A percentile compares a stretch with the other conserved stretches of the same genome.
phyloP scores from a whole-genome alignment of 1,140 invertebrate species.

The Sipha flava region DNA sequence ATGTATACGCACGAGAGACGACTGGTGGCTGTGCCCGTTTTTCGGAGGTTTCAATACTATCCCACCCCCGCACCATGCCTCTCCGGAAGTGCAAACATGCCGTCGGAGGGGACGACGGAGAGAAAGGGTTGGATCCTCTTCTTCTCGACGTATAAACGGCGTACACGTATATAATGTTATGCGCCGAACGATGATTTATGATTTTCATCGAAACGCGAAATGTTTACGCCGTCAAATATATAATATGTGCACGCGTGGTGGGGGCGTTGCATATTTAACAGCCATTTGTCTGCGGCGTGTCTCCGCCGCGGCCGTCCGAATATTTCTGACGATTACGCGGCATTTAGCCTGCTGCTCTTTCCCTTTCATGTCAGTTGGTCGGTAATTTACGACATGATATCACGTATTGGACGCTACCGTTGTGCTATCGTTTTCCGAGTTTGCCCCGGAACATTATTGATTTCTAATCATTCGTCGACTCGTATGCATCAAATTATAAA shows the following conservation, averaged over 20 bases:
- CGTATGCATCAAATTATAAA: too few species aligned
- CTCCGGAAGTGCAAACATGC: too few species aligned
- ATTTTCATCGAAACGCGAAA: not conserved
- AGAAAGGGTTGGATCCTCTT: too few species aligned
- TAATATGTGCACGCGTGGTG: not conserved
- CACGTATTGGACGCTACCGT: too few species aligned
- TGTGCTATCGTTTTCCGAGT: too few species aligned
- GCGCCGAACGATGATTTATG: slow-evolving; percentile 3
- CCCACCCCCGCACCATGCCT: not conserved
- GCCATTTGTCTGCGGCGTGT: not conserved
- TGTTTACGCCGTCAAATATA: not conserved
- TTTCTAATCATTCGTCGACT: too few species aligned
- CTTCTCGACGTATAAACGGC: too few species aligned
- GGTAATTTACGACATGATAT: not conserved
- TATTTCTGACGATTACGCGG: slow-evolving; percentile 1
- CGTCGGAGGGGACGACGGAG: too few species aligned
- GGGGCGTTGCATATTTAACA: not conserved
- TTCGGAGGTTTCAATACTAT: not conserved
- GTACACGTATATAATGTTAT: not conserved
- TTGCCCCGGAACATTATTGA: too few species aligned
- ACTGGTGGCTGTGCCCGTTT: not conserved
- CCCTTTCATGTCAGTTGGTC: too few species aligned
- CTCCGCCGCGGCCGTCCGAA: not conserved
- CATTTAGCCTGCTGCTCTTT: not conserved
- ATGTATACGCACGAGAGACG: too few species aligned